phyloP scores from a whole-genome alignment of 92 coral and sea anemone genomes.

The Diadumene lineata region DNA sequence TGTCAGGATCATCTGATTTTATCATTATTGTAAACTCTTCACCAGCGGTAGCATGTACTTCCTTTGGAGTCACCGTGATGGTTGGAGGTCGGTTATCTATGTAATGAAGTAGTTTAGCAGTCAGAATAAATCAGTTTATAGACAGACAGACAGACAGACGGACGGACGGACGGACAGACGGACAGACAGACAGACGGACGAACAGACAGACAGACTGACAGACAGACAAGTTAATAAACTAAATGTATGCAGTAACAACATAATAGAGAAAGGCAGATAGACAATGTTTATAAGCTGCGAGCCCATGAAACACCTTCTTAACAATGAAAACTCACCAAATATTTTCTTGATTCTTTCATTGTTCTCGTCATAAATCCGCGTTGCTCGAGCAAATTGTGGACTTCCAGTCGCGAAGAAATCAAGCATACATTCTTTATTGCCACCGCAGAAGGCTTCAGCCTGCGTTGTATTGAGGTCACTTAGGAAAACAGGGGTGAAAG shows the following conservation, averaged over 20 bases:
- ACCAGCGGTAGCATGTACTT: conserved; percentile 47
- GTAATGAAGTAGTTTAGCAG: background rate
- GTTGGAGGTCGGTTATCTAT: conserved; percentile 69
- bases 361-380: conserved; percentile 48
- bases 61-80: conserved; percentile 39
- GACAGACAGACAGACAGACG: conserved; percentile 12
- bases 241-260: no score
- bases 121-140: no score
- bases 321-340: conserved; percentile 37
- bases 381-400: conserved; percentile 37
- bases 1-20: conserved; percentile 52
- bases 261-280: conserved; percentile 2
- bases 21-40: conserved; percentile 22
- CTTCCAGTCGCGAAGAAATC: conserved; percentile 60
- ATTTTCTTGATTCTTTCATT: conserved; percentile 37
- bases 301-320: no score
- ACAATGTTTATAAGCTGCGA: no score
- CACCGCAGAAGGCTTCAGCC: conserved; percentile 22
- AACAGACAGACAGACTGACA: background rate
- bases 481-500: conserved; percentile 55
- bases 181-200: conserved; percentile 14
- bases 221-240: background rate
- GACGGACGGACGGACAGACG: background rate
- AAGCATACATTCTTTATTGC: conserved; percentile 52
- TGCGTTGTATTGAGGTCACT: conserved; percentile 16